Evolutionary conservation across 2,888 invertebrate species (phyloP).

Genomic region (Hanleya hanleyi): DNA sequence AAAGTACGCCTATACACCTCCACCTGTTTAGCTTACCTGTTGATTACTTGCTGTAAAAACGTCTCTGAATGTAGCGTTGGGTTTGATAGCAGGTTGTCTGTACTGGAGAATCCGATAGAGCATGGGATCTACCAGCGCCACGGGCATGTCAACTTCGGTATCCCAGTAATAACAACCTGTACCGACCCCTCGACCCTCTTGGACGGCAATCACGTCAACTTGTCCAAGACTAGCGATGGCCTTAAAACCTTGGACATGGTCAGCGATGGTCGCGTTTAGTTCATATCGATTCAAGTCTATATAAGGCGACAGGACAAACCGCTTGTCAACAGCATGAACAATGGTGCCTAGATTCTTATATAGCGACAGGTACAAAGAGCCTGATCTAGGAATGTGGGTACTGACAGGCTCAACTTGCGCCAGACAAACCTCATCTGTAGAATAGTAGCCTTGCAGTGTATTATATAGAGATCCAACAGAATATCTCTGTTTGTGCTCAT

Average conservation of each 20-base stretch:
- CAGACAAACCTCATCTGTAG: slow-evolving; percentile 35
- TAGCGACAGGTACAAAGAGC: slow-evolving; percentile 18
- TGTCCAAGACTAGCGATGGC: slow-evolving; percentile 29
- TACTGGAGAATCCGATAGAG: slow-evolving; percentile 45
- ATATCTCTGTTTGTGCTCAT: slow-evolving; percentile 49
- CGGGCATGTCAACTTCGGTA: slow-evolving; percentile 37
- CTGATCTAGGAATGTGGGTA: background rate
- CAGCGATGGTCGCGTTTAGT: slow-evolving; percentile 38
- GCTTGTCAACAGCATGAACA: slow-evolving; percentile 25
- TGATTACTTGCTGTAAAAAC: slow-evolving; percentile 55
- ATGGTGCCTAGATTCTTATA: slow-evolving; percentile 26
- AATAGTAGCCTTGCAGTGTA: slow-evolving; percentile 42
- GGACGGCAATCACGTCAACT: slow-evolving; percentile 54
- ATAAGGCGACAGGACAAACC: slow-evolving; percentile 36
- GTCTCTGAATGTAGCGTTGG: slow-evolving; percentile 49
- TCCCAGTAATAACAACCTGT: slow-evolving; percentile 54
- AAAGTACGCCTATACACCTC: too few relatives aligned
- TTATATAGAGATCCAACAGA: slow-evolving; percentile 28
- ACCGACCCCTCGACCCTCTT: slow-evolving; percentile 59
- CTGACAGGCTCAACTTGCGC: slow-evolving; percentile 1
- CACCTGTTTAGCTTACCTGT: slow-evolving; percentile 48
- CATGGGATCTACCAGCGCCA: slow-evolving; percentile 37
- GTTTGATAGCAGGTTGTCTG: slow-evolving; percentile 34
- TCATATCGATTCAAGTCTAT: slow-evolving; percentile 31
- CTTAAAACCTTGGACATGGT: slow-evolving; percentile 46